phyloP scores from a whole-genome alignment of 2,113 vertebrate species.

The Gavia stellata region DNA sequence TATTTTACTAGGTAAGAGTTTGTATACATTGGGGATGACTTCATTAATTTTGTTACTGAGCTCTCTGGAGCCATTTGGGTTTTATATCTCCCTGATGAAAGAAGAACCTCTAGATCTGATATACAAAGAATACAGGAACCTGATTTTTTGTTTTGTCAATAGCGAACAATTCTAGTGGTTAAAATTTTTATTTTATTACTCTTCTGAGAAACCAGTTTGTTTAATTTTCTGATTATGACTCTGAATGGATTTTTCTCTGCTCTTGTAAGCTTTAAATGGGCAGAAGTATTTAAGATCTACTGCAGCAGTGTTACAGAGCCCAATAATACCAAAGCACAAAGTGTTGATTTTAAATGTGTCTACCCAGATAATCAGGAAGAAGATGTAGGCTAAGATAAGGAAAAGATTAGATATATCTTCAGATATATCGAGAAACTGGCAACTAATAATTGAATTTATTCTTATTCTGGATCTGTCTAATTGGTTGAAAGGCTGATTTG shows the following conservation, averaged over 20 bases:
- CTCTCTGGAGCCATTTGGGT: neutral
- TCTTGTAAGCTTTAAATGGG: neutral
- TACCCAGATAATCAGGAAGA: neutral
- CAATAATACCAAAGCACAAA: neutral
- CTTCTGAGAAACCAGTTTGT: neutral
- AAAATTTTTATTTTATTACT: neutral
- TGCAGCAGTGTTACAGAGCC: neutral
- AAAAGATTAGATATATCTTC: neutral
- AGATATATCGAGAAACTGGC: neutral
- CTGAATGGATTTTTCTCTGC: neutral
- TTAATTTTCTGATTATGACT: neutral
- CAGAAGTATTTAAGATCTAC: neutral
- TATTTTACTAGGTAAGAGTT: neutral
- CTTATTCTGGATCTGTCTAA: neutral
- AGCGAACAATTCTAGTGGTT: neutral
- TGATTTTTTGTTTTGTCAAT: neutral
- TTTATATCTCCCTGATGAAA: neutral
- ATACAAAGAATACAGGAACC: neutral
- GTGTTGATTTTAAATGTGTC: neutral
- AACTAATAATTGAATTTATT: neutral
- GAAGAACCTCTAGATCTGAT: neutral
- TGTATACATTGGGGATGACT: neutral
- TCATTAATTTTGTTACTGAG: neutral
- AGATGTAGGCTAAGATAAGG: neutral
- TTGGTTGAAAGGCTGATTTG: neutral